These are phyloP conservation scores for Caranx ignobilis DNA, from an alignment of 2,113 vertebrate species.

Conservation along the genomic window DNA sequence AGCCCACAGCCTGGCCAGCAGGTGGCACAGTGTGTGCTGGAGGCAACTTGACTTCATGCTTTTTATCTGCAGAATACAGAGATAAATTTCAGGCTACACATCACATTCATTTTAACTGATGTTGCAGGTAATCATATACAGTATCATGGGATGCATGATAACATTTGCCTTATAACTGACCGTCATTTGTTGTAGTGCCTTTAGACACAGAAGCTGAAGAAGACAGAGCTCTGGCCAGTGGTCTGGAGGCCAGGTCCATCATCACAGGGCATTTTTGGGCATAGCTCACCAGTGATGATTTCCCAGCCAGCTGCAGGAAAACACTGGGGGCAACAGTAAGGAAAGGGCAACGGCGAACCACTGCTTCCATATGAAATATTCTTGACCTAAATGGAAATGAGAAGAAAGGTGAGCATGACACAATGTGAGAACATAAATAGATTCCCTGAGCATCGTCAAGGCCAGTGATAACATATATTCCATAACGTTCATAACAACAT, in stretches of 20 bases:
- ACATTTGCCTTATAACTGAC: constrained; percentile 74
- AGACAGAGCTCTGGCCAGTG: constrained; percentile 80
- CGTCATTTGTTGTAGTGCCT: constrained; percentile 74
- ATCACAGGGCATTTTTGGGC: constrained; percentile 92
- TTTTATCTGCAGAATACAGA: constrained; percentile 23
- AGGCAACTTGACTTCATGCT: constrained; percentile 55
- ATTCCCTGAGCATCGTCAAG: background rate
- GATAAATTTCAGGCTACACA: background rate
- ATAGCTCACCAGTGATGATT: constrained; percentile 86
- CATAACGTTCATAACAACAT: background rate
- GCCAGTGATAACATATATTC: background rate
- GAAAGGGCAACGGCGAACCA: constrained; percentile 91
- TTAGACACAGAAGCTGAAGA: constrained; percentile 81
- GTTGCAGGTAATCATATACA: background rate
- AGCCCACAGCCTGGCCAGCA: constrained; percentile 75
- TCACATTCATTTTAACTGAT: background rate
- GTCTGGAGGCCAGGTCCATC: constrained; percentile 86
- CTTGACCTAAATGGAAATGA: constrained; percentile 17
- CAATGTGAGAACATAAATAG: too few relatives aligned
- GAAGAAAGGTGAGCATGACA: background rate
- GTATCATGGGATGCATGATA: background rate
- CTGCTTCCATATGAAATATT: constrained; percentile 85
- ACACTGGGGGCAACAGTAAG: constrained; percentile 87
- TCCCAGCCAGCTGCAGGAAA: constrained; percentile 90
- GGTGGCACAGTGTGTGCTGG: constrained; percentile 69